A percentile compares a stretch with the other conserved stretches of the same genome.
Conservation (phyloP, 2,888 invertebrate genomes). For the Drosophila mayaguana region DNA sequence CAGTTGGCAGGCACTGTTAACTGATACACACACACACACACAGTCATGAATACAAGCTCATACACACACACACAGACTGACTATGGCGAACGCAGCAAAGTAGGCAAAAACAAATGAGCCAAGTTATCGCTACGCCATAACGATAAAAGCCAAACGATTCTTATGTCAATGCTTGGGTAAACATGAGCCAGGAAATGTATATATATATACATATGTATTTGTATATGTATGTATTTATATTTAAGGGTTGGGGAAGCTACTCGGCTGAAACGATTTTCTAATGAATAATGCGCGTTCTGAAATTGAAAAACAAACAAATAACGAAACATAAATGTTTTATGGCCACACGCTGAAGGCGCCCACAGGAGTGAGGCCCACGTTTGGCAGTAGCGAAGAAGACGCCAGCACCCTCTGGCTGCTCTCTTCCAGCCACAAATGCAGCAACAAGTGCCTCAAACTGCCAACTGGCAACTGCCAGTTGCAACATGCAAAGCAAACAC, state of each 20-base stretch:
- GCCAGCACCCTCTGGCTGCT: background rate
- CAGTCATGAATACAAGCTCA: background rate
- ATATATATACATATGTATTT: background rate
- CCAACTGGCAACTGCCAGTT: slow-evolving; percentile 21
- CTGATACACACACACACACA: slow-evolving; percentile 51
- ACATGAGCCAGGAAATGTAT: slow-evolving; percentile 28
- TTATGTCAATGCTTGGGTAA: slow-evolving; percentile 69
- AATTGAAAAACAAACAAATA: slow-evolving; percentile 81
- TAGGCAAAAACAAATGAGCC: slow-evolving; percentile 73
- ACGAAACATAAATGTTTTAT: slow-evolving; percentile 34
- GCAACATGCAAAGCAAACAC: slow-evolving; percentile 62
- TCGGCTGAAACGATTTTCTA: slow-evolving; percentile 33
- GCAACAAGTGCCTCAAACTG: slow-evolving; percentile 51
- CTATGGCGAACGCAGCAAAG: slow-evolving; percentile 43
- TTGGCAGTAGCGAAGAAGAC: slow-evolving; percentile 14
- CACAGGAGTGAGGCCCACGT: slow-evolving; percentile 8
- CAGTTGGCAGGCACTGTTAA: slow-evolving; percentile 62
- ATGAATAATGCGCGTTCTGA: slow-evolving; percentile 69
- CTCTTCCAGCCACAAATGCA: slow-evolving; percentile 45
- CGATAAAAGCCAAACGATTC: slow-evolving; percentile 76
- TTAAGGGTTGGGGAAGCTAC: background rate
- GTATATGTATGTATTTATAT: background rate
- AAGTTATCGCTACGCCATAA: slow-evolving; percentile 62
- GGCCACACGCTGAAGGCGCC: slow-evolving; percentile 7
- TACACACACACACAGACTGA: background rate